Evolutionary conservation across 2,888 invertebrate genomes (phyloP).

Genomic region (Leuctra nigra): DNA sequence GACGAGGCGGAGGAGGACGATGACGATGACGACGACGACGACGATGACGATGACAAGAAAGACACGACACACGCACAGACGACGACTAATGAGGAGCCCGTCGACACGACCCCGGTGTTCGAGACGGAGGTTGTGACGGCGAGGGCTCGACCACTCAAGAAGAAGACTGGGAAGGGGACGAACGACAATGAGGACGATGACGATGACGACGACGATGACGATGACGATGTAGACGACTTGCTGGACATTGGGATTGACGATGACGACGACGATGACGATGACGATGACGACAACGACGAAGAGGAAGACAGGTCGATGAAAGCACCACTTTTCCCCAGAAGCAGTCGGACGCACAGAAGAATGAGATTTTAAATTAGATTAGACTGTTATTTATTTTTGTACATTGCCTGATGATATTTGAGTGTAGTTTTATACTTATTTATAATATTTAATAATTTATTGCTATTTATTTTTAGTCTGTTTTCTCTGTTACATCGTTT

Average conservation of each 20-base stretch:
- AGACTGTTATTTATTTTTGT: neutral
- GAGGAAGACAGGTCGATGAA: neutral
- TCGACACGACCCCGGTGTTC: neutral
- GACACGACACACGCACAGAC: constrained; percentile 39
- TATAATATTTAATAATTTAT: constrained; percentile 11
- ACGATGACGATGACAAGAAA: constrained; percentile 31
- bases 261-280: constrained; percentile 28
- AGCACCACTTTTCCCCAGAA: constrained; percentile 9
- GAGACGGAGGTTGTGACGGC: constrained; percentile 28
- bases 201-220: constrained; percentile 36
- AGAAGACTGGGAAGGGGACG: constrained; percentile 42
- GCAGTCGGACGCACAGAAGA: constrained; percentile 32
- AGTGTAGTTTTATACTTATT: neutral
- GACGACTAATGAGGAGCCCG: constrained; percentile 34
- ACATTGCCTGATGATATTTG: neutral
- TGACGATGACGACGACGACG: constrained; percentile 29
- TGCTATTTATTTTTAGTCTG: constrained; percentile 9
- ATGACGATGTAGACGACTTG: constrained; percentile 35
- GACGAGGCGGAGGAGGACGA: constrained; percentile 26
- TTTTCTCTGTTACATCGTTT: neutral
- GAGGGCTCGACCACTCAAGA: constrained; percentile 38
- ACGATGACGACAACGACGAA: constrained; percentile 24
- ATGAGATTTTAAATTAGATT: constrained; percentile 30
- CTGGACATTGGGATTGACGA: constrained; percentile 18
- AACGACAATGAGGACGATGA: constrained; percentile 44